Percentiles rank a stretch among this genome's conserved stretches.
Conservation (phyloP, 1,140 invertebrate genomes). For the Drosophila rufa region DNA sequence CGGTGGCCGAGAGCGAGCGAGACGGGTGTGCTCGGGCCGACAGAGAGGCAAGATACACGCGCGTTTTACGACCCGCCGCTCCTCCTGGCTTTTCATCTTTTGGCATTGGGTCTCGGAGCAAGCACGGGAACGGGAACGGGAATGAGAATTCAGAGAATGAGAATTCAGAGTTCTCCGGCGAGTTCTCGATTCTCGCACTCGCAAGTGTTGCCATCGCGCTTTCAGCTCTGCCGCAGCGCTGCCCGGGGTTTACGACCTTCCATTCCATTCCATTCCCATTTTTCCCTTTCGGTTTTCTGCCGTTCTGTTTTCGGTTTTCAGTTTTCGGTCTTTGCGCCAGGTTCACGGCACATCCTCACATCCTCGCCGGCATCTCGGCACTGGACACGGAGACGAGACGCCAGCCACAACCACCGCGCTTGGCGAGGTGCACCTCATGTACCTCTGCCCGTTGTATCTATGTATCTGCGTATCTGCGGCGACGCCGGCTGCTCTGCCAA, state of each 20-base stretch:
- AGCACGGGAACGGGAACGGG: neutral
- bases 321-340: conserved; percentile 57
- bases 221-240: conserved; percentile 31
- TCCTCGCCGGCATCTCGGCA: conserved; percentile 53
- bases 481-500: conserved; percentile 53
- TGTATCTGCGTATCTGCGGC: conserved; percentile 48
- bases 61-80: conserved; percentile 72
- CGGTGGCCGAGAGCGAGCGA: conserved; percentile 11
- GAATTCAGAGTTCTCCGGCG: conserved; percentile 28
- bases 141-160: conserved; percentile 20
- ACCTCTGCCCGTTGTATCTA: conserved; percentile 58
- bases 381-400: conserved; percentile 17
- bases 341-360: conserved; percentile 47
- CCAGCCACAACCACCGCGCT: conserved; percentile 58
- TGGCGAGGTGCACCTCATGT: conserved; percentile 7
- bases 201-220: conserved; percentile 55
- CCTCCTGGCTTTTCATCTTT: conserved; percentile 79
- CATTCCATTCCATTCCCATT: conserved; percentile 25
- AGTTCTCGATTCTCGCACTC: conserved; percentile 55
- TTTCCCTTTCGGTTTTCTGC: conserved; percentile 15
- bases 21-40: conserved; percentile 14
- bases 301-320: conserved; percentile 3
- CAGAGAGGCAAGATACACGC: conserved; percentile 44
- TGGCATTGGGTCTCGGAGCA: conserved; percentile 45
- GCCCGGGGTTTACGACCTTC: conserved; percentile 73